Percentiles rank a stretch among this genome's conserved stretches.
phyloP scores from a whole-genome alignment of 2,113 vertebrate genomes.

The Malaclemys terrapin region DNA sequence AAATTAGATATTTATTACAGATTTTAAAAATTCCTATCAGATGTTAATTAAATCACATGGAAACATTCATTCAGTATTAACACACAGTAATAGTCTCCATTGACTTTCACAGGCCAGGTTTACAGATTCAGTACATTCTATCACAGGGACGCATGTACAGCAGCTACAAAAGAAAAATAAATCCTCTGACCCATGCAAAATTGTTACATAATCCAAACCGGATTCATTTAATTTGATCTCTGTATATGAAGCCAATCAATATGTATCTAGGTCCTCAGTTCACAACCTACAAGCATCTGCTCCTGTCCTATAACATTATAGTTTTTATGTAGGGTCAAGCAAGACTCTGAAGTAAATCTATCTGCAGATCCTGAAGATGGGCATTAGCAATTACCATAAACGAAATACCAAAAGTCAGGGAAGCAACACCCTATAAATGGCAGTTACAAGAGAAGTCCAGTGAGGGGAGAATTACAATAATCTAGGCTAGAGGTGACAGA shows the following conservation, averaged over 20 bases:
- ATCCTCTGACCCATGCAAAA: not conserved
- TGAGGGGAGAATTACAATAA: not conserved
- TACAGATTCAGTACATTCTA: not conserved
- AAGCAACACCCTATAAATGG: not conserved
- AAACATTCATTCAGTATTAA: not conserved
- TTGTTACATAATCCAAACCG: not conserved
- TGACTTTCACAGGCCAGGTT: not conserved
- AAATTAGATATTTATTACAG: not conserved
- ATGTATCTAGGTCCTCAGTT: not conserved
- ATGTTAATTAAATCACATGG: not conserved
- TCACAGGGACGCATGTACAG: not conserved
- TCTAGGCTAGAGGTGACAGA: not conserved
- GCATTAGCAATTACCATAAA: not conserved
- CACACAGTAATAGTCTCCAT: not conserved
- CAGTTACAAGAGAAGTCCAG: not conserved
- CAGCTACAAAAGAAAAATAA: not conserved
- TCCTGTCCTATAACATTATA: not conserved
- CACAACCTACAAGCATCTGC: not conserved
- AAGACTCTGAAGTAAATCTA: not conserved
- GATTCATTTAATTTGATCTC: not conserved
- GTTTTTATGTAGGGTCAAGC: not conserved
- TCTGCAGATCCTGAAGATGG: not conserved
- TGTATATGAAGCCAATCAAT: not conserved
- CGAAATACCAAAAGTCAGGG: not conserved
- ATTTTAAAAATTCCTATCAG: constrained; percentile 20